phyloP scores from a whole-genome alignment of 2,888 invertebrate genomes.

The Orthosia gracilis region DNA sequence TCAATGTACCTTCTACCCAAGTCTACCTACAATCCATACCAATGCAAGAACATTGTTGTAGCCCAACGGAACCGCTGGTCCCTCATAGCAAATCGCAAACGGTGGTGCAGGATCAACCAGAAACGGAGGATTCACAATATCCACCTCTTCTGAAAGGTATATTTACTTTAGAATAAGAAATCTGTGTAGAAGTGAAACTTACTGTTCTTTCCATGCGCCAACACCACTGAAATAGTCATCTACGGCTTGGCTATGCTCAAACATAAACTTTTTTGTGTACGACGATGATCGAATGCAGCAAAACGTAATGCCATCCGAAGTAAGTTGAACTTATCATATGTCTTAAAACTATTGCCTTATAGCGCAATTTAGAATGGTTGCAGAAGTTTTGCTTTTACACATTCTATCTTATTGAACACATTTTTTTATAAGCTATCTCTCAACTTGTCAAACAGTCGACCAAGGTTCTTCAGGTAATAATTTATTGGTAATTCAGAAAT shows the following conservation, averaged over 20 bases:
- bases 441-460: constrained; percentile 7
- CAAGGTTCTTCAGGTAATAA: constrained; percentile 36
- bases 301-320: no score
- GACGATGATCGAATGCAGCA: not conserved
- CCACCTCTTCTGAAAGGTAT: constrained; percentile 90
- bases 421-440: constrained; percentile 20
- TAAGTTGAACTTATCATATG: not conserved
- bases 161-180: constrained; percentile 12
- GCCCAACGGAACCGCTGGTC: constrained; percentile 86
- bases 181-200: constrained; percentile 9
- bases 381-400: constrained; percentile 22
- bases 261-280: not conserved
- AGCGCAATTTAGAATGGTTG: not conserved
- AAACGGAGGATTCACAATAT: constrained; percentile 88
- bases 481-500: constrained; percentile 18
- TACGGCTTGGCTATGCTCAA: not conserved
- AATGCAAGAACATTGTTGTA: constrained; percentile 71
- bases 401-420: not conserved
- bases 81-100: constrained; percentile 89
- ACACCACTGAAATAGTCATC: not conserved
- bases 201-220: no score
- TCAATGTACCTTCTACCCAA: constrained; percentile 33
- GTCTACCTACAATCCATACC: constrained; percentile 12
- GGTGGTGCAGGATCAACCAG: constrained; percentile 82
- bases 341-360: not conserved